Base-by-base conservation (phyloP, 2,888 invertebrate species). In the Oithona nana region DNA sequence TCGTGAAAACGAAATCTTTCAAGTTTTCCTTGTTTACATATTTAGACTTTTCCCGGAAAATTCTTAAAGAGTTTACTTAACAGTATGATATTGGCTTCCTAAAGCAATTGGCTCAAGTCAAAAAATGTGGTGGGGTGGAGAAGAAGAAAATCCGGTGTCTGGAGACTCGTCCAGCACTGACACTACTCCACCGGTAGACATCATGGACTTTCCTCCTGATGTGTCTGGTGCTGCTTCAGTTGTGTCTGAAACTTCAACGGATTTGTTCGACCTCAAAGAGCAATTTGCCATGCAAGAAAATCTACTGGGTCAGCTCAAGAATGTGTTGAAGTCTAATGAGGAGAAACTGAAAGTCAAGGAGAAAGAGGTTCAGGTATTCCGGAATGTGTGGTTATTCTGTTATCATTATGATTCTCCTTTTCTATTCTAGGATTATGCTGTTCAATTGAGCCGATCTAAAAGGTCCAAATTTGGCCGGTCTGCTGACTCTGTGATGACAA, bases 251-350 rank as follows among this genome's bases (percentile, higher is more conserved):
- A 59, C 50, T 26, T 58, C 29, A 2, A 31, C 24, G 22, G 63
- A 63, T 6, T 48, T 60, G 28, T 48, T 39, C 22, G 60, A 64
- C 20, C 39, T 64, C n/a, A 52, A 60, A 20, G 60, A 60, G n/a
- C 64, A 64, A 49, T 64, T 64, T 31, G 30, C 50, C 2, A 30
- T 39, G 31, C 64, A 64, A 31, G 60, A 64, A 22, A 51, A 60
- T 26, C 60, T 64, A 13, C 55, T 64, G 49, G 58, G 60, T 24
- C 60, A 64, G 16, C 50, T 64, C 20, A 64, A 64, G 20, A 49
- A 55, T 29, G 58, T 60, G 59, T 55, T 64, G 54, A 60, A 60
- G 20, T 52, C 60, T 2, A 59, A 64, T 51, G 54, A 64, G 54
- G 55, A 28, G 24, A 55, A 61, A 54, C 31, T 64, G 22, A n/a